phyloP scores from a whole-genome alignment of 1,140 invertebrate genomes.

The Akabosia matsudoensis region DNA sequence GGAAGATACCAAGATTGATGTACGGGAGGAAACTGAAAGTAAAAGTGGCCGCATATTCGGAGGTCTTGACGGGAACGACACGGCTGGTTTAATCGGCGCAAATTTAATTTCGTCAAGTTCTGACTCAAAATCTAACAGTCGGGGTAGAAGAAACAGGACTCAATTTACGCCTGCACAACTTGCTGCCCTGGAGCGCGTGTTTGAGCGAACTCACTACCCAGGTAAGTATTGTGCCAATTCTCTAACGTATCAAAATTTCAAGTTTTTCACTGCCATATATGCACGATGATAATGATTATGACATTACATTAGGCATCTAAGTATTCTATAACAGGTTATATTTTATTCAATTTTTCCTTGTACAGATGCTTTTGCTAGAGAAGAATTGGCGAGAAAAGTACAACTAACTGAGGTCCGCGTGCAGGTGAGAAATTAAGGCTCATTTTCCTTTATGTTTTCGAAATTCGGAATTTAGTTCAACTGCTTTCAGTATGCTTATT shows the following conservation, averaged over 20 bases:
- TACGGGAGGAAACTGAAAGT: conserved; percentile 12
- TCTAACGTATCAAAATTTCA: background rate
- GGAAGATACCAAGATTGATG: conserved; percentile 15
- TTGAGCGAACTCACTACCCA: conserved; percentile 91
- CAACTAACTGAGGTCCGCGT: conserved; percentile 56
- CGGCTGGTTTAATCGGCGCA: background rate
- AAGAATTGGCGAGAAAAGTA: conserved; percentile 55
- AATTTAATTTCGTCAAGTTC: conserved; percentile 37
- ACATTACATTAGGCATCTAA: background rate
- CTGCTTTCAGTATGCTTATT: too few relatives aligned
- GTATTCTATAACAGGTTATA: background rate
- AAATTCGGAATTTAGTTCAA: too few relatives aligned
- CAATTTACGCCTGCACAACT: conserved; percentile 89
- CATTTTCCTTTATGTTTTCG: background rate
- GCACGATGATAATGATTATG: too few relatives aligned
- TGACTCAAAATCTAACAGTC: conserved; percentile 28
- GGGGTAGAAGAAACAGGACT: conserved; percentile 74
- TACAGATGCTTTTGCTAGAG: conserved; percentile 56
- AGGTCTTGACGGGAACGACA: background rate
- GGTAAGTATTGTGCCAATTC: conserved; percentile 57
- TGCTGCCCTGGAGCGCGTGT: conserved; percentile 84
- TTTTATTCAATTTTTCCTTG: conserved; percentile 51
- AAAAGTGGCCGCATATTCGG: background rate
- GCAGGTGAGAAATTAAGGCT: conserved; percentile 51
- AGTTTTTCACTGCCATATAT: background rate